Base-by-base conservation (phyloP, 2,888 invertebrate genomes). In the Caenorhabditis becei region DNA sequence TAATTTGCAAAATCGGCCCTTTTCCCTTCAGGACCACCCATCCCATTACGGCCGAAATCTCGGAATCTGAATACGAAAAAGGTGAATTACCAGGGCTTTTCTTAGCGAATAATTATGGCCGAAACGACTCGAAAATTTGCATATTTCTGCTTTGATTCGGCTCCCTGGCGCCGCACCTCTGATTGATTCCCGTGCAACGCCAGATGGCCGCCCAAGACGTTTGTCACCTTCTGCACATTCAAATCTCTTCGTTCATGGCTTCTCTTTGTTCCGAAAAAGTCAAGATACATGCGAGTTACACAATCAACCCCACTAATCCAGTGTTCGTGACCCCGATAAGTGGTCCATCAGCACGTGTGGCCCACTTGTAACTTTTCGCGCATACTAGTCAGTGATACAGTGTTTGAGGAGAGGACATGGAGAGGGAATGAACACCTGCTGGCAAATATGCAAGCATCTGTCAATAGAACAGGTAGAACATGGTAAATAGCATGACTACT, bases 361-460 rank as follows among this genome's bases (percentile, higher is more conserved):
- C 11, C 18, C 11, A 37, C 54, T 66, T 54, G 54, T 54, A 37
- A 66, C 26, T 66, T 66, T 66, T 66, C 66, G 66, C 66, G 66
- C 66, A 54, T 66, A 53, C 66, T 66, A 14, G 41, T 26, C 41
- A 32, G n/a, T 32, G 63, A 63, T 63, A 63, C 63, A 63, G 35
- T 63, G 47, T 62, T 62, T 47, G 41, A 32, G 18, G 18, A 61
- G 51, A 63, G 16, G 18, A 23, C 47, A 47, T 59, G 59, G 24
- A 63, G 63, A 44, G 35, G 63, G 63, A 54, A 66, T 66, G 66
- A 66, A 66, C 66, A 66, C 66, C 66, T 66, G 66, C 41, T 54
- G 37, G 23, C 54, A 66, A 66, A 65, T 28, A 65, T 24, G 24
- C 14, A 35, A 8, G 20, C 23, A 37, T 65, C 66, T 66, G 66